A percentile compares a stretch with the other conserved stretches of the same genome.
These are phyloP conservation scores for Perognathus longimembris DNA, from an alignment of 2,113 vertebrate genomes.

Conservation along the genomic window DNA sequence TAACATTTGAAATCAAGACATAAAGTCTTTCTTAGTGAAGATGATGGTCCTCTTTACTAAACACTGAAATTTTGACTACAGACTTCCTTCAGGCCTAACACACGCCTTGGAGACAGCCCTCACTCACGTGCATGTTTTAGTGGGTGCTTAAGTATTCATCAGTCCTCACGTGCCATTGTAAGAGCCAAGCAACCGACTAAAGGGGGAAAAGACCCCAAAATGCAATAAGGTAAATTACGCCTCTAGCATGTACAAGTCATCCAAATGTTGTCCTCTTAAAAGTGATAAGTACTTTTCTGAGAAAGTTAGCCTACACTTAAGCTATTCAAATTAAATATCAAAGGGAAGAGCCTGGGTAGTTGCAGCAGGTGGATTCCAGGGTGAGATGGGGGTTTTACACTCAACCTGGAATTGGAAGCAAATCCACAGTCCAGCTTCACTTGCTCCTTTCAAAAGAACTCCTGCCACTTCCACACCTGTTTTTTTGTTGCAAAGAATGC, in stretches of 20 bases:
- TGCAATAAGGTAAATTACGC: neutral
- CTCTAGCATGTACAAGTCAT: neutral
- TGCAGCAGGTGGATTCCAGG: neutral
- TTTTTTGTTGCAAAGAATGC: neutral
- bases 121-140: neutral
- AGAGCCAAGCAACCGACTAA: neutral
- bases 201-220: neutral
- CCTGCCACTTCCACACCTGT: neutral
- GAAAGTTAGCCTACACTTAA: neutral
- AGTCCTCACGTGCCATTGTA: neutral
- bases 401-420: neutral
- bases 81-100: neutral
- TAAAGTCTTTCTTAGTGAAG: neutral
- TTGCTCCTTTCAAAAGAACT: conserved; percentile 1
- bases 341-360: neutral
- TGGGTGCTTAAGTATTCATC: neutral
- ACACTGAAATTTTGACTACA: neutral
- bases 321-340: neutral
- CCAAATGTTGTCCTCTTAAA: conserved; percentile 19
- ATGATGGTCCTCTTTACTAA: neutral
- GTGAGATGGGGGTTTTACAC: neutral
- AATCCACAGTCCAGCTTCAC: neutral
- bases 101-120: neutral
- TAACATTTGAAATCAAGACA: neutral
- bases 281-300: neutral